Conservation (phyloP, 2,888 invertebrate genomes). For the Tholera decimalis region DNA sequence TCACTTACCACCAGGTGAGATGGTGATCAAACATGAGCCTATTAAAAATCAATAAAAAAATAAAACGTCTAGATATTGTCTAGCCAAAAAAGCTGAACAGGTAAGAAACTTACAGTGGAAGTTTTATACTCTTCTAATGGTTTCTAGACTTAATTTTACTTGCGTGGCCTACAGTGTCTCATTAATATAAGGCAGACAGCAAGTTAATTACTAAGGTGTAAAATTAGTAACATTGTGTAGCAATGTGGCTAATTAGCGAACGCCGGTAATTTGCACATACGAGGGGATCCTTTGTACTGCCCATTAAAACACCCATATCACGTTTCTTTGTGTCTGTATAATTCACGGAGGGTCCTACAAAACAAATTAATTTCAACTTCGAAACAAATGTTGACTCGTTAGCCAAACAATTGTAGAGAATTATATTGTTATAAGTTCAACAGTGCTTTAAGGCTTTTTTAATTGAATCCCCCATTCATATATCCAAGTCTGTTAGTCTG, state of each 20-base stretch:
- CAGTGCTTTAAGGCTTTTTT: constrained; percentile 60
- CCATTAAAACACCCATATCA: constrained; percentile 86
- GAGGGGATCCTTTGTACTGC: constrained; percentile 78
- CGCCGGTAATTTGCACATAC: constrained; percentile 78
- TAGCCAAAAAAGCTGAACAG: no score
- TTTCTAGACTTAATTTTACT: no score
- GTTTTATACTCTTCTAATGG: no score
- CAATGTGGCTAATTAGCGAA: constrained; percentile 76
- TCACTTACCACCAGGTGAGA: no score
- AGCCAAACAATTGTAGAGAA: constrained; percentile 74
- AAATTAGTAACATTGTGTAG: constrained; percentile 53
- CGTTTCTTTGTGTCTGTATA: constrained; percentile 82
- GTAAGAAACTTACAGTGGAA: no score
- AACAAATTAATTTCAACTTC: constrained; percentile 84
- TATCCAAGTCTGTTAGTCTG: constrained; percentile 7
- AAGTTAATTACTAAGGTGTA: constrained; percentile 1
- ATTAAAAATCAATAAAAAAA: no score
- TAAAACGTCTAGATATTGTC: no score
- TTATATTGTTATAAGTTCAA: constrained; percentile 62
- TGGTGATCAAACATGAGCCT: no score
- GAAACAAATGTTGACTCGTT: constrained; percentile 83
- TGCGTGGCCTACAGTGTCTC: no score
- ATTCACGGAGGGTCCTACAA: constrained; percentile 72
- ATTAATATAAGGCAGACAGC: background rate
- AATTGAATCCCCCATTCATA: constrained; percentile 59